A percentile compares a stretch with the other conserved stretches of the same genome.
These are phyloP conservation scores for Argynnis bischoffii DNA, from an alignment of 2,888 invertebrate genomes.

Conservation along the genomic window DNA sequence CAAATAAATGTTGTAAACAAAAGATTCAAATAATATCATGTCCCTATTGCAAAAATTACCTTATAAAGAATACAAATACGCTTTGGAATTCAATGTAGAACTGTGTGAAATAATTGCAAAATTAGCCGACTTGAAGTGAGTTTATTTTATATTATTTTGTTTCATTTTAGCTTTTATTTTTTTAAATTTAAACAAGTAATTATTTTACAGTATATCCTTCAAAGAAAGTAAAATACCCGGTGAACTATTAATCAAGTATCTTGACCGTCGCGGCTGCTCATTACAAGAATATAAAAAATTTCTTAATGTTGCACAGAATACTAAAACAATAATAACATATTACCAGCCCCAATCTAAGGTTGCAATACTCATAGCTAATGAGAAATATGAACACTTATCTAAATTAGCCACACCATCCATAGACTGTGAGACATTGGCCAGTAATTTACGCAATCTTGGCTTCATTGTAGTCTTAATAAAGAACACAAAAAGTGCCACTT, in stretches of 20 bases:
- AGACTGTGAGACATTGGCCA: constrained; percentile 67
- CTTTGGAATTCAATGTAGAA: constrained; percentile 52
- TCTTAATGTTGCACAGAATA: constrained; percentile 47
- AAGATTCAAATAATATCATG: constrained; percentile 48
- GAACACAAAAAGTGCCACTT: constrained; percentile 54
- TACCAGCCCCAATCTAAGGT: constrained; percentile 67
- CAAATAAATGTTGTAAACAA: no score
- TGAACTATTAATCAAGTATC: constrained; percentile 59
- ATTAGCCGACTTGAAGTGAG: constrained; percentile 63
- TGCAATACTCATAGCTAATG: constrained; percentile 73
- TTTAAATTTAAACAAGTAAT: neutral
- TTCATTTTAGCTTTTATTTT: constrained; percentile 1
- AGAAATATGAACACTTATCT: constrained; percentile 65
- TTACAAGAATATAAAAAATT: constrained; percentile 53
- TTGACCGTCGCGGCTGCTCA: constrained; percentile 62
- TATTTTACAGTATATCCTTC: constrained; percentile 53
- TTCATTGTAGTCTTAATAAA: constrained; percentile 65
- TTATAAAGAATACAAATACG: constrained; percentile 63
- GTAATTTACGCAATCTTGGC: constrained; percentile 60
- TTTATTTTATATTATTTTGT: neutral
- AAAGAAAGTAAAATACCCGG: constrained; percentile 59
- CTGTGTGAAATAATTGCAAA: constrained; percentile 67
- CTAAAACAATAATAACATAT: constrained; percentile 56
- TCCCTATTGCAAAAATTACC: constrained; percentile 64
- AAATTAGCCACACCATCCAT: constrained; percentile 69